Evolutionary conservation across 1,140 invertebrate species (phyloP).

Genomic region (Dufourea novaeangliae): DNA sequence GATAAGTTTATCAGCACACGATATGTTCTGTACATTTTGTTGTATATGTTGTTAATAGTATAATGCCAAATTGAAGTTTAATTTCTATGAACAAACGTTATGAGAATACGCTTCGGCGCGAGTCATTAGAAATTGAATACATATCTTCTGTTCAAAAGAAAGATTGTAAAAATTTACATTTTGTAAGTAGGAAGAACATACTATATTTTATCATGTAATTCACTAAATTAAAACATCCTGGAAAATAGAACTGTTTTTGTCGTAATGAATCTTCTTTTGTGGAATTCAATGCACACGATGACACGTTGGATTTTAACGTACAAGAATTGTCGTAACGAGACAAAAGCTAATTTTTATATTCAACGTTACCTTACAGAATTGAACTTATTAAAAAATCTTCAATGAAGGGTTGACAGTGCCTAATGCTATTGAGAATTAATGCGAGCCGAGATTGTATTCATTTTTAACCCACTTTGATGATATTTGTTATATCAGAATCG

Average conservation of each 20-base stretch:
- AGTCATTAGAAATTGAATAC: conserved; percentile 45
- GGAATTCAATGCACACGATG: conserved; percentile 47
- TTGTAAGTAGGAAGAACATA: conserved; percentile 56
- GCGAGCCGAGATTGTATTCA: conserved; percentile 35
- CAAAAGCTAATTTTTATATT: conserved; percentile 44
- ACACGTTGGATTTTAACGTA: conserved; percentile 32
- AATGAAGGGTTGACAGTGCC: conserved; percentile 72
- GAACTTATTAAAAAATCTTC: conserved; percentile 59
- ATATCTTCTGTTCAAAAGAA: conserved; percentile 58
- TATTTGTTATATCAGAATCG: neutral
- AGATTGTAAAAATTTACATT: conserved; percentile 63
- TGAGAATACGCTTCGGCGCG: conserved; percentile 12
- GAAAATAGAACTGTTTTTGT: conserved; percentile 67
- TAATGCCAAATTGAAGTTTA: conserved; percentile 41
- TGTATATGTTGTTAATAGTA: conserved; percentile 60
- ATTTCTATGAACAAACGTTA: conserved; percentile 43
- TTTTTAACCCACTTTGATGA: conserved; percentile 50
- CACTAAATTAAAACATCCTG: conserved; percentile 73
- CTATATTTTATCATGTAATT: conserved; percentile 77
- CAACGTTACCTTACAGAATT: conserved; percentile 32
- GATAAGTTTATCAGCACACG: neutral
- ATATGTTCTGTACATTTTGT: conserved; percentile 70
- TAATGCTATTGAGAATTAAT: conserved; percentile 64
- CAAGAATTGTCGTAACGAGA: conserved; percentile 23
- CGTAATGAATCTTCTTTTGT: conserved; percentile 67